These are phyloP conservation scores for Eupleurogrammus muticus DNA, from an alignment of 2,797 vertebrate species.

Conservation along the genomic window DNA sequence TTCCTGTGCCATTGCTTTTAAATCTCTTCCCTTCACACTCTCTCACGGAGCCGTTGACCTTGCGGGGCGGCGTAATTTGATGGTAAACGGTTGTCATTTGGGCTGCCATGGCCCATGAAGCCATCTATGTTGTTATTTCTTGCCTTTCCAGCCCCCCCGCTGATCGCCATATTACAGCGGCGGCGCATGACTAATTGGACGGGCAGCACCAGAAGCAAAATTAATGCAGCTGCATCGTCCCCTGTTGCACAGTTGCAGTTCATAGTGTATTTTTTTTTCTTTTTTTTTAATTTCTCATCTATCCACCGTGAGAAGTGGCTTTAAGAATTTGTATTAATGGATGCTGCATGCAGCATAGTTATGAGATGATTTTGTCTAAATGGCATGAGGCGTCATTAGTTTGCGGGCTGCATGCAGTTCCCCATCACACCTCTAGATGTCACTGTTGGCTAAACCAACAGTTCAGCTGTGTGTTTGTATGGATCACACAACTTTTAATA, in stretches of 20 bases:
- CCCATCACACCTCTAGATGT: slow-evolving; percentile 71
- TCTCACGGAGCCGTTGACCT: slow-evolving; percentile 73
- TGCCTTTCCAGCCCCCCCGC: slow-evolving; percentile 72
- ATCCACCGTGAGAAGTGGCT: neutral
- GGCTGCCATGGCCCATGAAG: slow-evolving; percentile 80
- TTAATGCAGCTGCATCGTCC: slow-evolving; percentile 55
- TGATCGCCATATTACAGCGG: slow-evolving; percentile 79
- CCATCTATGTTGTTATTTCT: slow-evolving; percentile 76
- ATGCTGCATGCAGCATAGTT: slow-evolving; percentile 12
- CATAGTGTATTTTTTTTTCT: neutral
- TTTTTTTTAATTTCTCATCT: slow-evolving; percentile 17
- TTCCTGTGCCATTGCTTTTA: slow-evolving; percentile 43
- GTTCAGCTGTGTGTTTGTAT: slow-evolving; percentile 37
- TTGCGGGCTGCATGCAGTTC: slow-evolving; percentile 16
- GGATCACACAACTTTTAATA: slow-evolving; percentile 53
- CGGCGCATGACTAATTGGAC: slow-evolving; percentile 83
- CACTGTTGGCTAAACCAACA: slow-evolving; percentile 73
- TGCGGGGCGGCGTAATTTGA: slow-evolving; percentile 75
- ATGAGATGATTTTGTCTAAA: slow-evolving; percentile 25
- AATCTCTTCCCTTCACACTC: slow-evolving; percentile 46
- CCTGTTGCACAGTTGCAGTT: slow-evolving; percentile 43
- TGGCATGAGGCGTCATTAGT: neutral
- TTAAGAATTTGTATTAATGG: slow-evolving; percentile 1
- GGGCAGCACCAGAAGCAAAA: slow-evolving; percentile 54
- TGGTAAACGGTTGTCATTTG: slow-evolving; percentile 80